phyloP scores from a whole-genome alignment of 2,888 invertebrate genomes.

The Phengaris alcon region DNA sequence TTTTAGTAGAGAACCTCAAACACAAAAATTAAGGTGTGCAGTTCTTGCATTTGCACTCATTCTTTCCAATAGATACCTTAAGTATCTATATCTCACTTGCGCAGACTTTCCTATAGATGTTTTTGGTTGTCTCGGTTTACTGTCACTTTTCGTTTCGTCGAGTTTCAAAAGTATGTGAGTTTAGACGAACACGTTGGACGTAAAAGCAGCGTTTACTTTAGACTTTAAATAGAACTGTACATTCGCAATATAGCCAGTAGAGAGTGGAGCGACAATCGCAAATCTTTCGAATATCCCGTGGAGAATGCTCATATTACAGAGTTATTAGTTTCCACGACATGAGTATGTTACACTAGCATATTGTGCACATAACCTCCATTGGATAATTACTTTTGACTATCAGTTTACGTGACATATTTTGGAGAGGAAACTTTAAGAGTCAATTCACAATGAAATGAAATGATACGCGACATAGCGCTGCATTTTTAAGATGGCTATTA shows the following conservation, averaged over 20 bases:
- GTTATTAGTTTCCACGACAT: not conserved
- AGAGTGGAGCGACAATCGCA: not conserved
- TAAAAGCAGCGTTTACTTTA: not conserved
- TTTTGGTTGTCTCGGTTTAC: not conserved
- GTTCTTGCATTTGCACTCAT: too few relatives aligned
- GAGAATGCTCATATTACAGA: not conserved
- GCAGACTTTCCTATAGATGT: not conserved
- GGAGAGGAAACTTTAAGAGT: too few relatives aligned
- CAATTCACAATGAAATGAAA: too few relatives aligned
- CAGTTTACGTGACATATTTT: too few relatives aligned
- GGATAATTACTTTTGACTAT: too few relatives aligned
- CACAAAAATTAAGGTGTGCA: too few relatives aligned
- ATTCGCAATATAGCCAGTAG: not conserved
- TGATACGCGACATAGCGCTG: too few relatives aligned
- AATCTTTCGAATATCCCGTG: not conserved
- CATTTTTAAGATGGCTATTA: too few relatives aligned
- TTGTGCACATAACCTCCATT: too few relatives aligned
- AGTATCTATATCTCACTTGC: not conserved
- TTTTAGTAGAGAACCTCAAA: too few relatives aligned
- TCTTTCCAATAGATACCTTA: too few relatives aligned
- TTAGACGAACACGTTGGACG: not conserved
- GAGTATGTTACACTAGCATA: not conserved
- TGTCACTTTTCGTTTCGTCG: not conserved
- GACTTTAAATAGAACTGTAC: slow-evolving; percentile 8
- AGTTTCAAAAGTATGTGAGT: not conserved